These are phyloP conservation scores for Drosophila rhopaloa DNA, from an alignment of 1,140 invertebrate genomes.

Conservation along the genomic window DNA sequence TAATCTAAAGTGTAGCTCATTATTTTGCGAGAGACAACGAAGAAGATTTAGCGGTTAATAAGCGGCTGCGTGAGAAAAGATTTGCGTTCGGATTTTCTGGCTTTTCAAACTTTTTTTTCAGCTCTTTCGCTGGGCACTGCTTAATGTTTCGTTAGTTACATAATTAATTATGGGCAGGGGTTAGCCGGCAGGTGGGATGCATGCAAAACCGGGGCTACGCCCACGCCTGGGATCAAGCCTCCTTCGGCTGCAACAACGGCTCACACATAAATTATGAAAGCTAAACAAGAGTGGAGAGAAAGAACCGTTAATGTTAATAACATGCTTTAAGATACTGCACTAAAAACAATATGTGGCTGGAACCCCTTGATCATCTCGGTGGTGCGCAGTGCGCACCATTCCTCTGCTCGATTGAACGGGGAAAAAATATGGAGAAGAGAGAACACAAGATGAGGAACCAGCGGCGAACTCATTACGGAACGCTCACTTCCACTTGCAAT, in stretches of 20 bases:
- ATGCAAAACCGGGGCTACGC: constrained; percentile 75
- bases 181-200: constrained; percentile 29
- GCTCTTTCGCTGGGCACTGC: constrained; percentile 20
- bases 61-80: constrained; percentile 72
- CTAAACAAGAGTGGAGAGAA: constrained; percentile 59
- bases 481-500: constrained; percentile 78
- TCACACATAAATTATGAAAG: constrained; percentile 80
- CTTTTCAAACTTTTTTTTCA: constrained; percentile 18
- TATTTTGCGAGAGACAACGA: constrained; percentile 45
- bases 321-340: constrained; percentile 65
- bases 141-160: constrained; percentile 60
- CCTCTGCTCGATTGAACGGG: constrained; percentile 54
- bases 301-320: constrained; percentile 77
- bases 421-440: constrained; percentile 9
- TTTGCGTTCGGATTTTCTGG: constrained; percentile 29
- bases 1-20: constrained; percentile 66
- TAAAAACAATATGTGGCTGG: constrained; percentile 54
- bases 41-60: constrained; percentile 68
- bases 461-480: constrained; percentile 69
- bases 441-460: constrained; percentile 7
- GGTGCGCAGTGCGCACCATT: constrained; percentile 31
- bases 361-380: constrained; percentile 13
- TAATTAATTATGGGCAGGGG: constrained; percentile 65
- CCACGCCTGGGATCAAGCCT: constrained; percentile 26
- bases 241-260: constrained; percentile 29